Evolutionary conservation across 2,797 vertebrate genomes (phyloP), one percentile per base, ranked within the genome.

Genomic region (Gila robusta): DNA sequence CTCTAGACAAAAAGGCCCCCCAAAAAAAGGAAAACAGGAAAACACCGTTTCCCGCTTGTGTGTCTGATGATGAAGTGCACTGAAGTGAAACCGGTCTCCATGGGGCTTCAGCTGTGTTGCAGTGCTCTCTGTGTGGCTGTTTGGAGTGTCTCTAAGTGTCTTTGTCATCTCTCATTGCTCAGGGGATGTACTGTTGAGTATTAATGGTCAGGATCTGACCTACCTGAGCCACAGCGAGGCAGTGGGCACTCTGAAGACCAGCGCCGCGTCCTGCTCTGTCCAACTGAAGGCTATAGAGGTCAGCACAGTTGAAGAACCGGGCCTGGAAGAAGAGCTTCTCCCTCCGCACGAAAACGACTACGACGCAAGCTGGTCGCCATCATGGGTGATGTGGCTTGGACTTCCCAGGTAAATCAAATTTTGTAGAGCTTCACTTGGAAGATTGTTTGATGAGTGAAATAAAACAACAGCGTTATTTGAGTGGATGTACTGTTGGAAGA

Each of bases 361-460:
- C 0, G 98, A 99, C 47, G 97, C 98, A 90, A 98, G 96, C 91
- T 99, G 98, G 98, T 99, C 98, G 2, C 98, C 98, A 0, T 99
- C 98, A 0, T 99, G 98, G 98, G 94, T 99, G 90, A 98, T 99
- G 97, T 99, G 98, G 98, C 95, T 99, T 39, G 98, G 98, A 47
- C 96, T 99, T 81, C 98, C 98, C 86, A 99, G 98, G 98, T 99
- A 81, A 92, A 54, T 77, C 26, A 41, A 2, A 49, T 78, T 72
- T 62, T 59, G 32, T n/a, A 62, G 69, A 62, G 41, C 62, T 39
- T 47, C 21, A 47, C 1, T 0, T 12, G 28, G 62, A 14, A 72
- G 52, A 49, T 28, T 4, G 4, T 76, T 71, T 78, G 39, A 83
- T 54, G 39, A 83, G 71, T 54, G 21, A 79, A 76, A 52, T 64